These are phyloP conservation scores for Centropus unirufus DNA, from an alignment of 2,113 vertebrate genomes.

Conservation along the genomic window DNA sequence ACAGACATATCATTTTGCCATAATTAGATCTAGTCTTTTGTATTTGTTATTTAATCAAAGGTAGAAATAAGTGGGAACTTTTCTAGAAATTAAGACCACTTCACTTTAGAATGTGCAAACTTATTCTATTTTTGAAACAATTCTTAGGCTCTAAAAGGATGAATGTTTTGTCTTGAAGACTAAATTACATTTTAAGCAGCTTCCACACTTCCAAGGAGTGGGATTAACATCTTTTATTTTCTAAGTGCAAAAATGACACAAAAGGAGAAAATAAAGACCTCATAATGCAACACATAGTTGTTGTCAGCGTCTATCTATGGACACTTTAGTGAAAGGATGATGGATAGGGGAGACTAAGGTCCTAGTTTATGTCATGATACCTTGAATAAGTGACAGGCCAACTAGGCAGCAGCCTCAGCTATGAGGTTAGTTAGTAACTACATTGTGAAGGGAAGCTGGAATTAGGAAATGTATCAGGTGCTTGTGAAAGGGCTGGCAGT, in stretches of 20 bases:
- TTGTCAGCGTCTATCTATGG: not conserved
- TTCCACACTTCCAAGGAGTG: not conserved
- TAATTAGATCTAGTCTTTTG: not conserved
- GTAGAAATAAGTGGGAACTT: not conserved
- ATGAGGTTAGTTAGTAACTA: not conserved
- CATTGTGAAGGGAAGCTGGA: not conserved
- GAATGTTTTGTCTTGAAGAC: not conserved
- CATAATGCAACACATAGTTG: not conserved
- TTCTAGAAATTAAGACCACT: not conserved
- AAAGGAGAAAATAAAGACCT: not conserved
- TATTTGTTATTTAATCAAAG: not conserved
- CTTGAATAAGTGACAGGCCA: not conserved
- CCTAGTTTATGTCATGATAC: not conserved
- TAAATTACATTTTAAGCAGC: not conserved
- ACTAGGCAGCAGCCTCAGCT: not conserved
- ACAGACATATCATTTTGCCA: not conserved
- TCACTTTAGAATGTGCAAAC: not conserved
- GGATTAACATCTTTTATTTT: not conserved
- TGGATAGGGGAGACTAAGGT: not conserved
- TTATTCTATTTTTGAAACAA: not conserved
- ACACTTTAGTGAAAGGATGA: not conserved
- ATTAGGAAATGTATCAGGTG: not conserved
- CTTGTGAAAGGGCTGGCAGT: not conserved
- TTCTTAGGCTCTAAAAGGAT: not conserved
- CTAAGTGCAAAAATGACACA: not conserved